Conservation (phyloP, 2,113 vertebrate genomes). For the Atherinomorus stipes region DNA sequence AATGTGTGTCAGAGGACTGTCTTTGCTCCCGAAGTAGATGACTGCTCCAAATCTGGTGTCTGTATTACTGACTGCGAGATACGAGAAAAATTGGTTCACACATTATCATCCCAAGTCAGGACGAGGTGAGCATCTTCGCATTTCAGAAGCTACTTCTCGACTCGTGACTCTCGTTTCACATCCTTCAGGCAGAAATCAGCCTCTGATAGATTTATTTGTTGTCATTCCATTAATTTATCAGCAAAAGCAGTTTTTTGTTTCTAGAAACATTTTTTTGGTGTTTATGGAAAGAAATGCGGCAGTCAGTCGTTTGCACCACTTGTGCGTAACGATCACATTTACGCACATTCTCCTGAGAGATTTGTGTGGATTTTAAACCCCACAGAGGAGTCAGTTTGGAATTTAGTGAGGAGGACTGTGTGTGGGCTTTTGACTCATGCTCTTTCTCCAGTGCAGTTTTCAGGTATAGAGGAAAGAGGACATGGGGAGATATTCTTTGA, state of each 20-base stretch:
- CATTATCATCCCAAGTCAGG: constrained; percentile 61
- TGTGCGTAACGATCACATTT: constrained; percentile 63
- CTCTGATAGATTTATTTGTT: constrained; percentile 7
- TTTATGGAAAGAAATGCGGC: neutral
- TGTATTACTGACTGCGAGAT: constrained; percentile 70
- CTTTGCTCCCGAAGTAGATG: constrained; percentile 78
- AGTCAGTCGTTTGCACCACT: constrained; percentile 17
- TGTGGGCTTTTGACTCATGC: constrained; percentile 68
- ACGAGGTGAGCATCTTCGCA: constrained; percentile 73
- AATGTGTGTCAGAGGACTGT: constrained; percentile 81
- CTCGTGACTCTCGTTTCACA: neutral
- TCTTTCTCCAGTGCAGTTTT: constrained; percentile 34
- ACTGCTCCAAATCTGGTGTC: constrained; percentile 69
- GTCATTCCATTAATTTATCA: constrained; percentile 31
- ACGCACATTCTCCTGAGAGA: constrained; percentile 62
- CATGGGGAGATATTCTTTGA: constrained; percentile 9
- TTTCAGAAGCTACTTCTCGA: neutral
- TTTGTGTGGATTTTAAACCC: constrained; percentile 55
- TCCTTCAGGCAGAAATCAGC: neutral
- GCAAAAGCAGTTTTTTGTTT: constrained; percentile 5
- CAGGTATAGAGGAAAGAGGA: constrained; percentile 49
- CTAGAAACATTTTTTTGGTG: neutral
- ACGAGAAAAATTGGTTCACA: constrained; percentile 53
- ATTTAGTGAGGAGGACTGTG: constrained; percentile 49
- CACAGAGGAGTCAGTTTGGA: constrained; percentile 42